Percentiles rank a stretch among this genome's conserved stretches.
phyloP scores from a whole-genome alignment of 2,888 invertebrate genomes.

The Eretmocerus hayati region DNA sequence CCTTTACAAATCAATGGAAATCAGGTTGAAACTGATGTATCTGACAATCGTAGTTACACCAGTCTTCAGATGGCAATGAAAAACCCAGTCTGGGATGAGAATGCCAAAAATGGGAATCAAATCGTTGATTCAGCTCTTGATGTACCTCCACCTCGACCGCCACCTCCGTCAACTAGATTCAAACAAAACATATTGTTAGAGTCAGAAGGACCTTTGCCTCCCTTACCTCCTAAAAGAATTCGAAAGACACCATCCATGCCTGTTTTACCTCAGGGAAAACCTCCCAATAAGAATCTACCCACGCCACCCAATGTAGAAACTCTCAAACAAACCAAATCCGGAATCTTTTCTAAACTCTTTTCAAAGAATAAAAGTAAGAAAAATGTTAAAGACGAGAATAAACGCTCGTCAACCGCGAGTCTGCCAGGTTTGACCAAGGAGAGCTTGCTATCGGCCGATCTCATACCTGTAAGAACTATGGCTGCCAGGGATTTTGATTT shows the following conservation, averaged over 20 bases:
- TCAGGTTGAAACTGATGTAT: slow-evolving; percentile 56
- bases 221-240: slow-evolving; percentile 71
- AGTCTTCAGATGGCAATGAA: slow-evolving; percentile 80
- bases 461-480: slow-evolving; percentile 3
- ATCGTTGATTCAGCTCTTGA: slow-evolving; percentile 12
- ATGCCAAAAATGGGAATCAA: slow-evolving; percentile 40
- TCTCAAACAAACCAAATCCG: slow-evolving; percentile 52
- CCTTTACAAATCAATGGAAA: slow-evolving; percentile 5
- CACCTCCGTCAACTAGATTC: slow-evolving; percentile 24
- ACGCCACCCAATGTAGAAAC: slow-evolving; percentile 46
- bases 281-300: slow-evolving; percentile 54
- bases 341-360: slow-evolving; percentile 60
- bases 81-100: slow-evolving; percentile 58
- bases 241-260: slow-evolving; percentile 44
- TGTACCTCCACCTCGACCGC: slow-evolving; percentile 31
- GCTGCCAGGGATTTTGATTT: slow-evolving; percentile 8
- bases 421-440: slow-evolving; percentile 30
- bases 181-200: slow-evolving; percentile 48
- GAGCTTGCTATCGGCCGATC: slow-evolving; percentile 1
- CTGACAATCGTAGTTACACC: slow-evolving; percentile 73
- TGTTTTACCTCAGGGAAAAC: slow-evolving; percentile 34
- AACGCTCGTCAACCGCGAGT: slow-evolving; percentile 28
- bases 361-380: slow-evolving; percentile 53
- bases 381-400: slow-evolving; percentile 33
- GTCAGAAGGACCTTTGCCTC: slow-evolving; percentile 61